phyloP scores from a whole-genome alignment of 2,888 invertebrate genomes.

The Bimastos eiseni region DNA sequence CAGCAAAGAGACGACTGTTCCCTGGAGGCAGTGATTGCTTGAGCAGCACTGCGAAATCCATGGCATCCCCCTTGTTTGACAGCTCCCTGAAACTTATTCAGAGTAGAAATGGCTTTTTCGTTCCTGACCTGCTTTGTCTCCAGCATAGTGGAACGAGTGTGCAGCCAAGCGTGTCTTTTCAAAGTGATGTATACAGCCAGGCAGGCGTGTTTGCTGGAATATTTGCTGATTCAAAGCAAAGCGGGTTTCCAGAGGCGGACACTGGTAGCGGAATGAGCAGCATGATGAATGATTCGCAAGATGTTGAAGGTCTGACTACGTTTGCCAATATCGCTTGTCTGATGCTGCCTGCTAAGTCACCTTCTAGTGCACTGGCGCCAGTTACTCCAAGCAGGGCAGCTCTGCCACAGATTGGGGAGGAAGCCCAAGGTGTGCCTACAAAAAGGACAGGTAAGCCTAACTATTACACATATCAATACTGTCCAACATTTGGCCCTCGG shows the following conservation, averaged over 20 bases:
- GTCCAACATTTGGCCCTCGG: no score
- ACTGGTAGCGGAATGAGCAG: not conserved
- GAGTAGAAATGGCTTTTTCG: not conserved
- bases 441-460: not conserved
- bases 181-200: not conserved
- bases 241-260: not conserved
- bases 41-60: not conserved
- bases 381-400: constrained; percentile 14
- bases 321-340: constrained; percentile 27
- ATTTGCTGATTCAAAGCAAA: not conserved
- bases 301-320: constrained; percentile 24
- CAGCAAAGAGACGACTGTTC: not conserved
- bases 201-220: not conserved
- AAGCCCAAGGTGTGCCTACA: not conserved
- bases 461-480: not conserved
- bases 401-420: constrained; percentile 18
- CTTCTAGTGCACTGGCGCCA: not conserved
- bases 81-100: not conserved
- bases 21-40: not conserved
- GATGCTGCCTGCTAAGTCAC: constrained; percentile 22
- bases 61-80: not conserved
- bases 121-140: not conserved
- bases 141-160: not conserved
- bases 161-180: not conserved
- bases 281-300: not conserved